Percentiles rank a stretch among this genome's conserved stretches.
Conservation (phyloP, 2,113 vertebrate species). For the Pachyramphus minor region DNA sequence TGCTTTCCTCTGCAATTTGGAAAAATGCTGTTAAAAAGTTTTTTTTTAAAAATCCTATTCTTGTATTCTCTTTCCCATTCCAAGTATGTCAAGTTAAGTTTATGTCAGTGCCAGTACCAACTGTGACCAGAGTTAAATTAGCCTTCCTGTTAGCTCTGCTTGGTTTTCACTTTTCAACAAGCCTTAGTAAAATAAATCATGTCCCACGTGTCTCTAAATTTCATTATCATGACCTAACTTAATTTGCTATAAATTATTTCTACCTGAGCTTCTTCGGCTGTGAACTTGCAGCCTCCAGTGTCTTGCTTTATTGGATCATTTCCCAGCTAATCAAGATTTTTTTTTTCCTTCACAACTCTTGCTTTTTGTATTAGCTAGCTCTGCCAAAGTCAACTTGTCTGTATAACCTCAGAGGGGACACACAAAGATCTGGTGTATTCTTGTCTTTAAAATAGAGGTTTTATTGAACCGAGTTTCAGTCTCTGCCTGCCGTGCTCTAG, state of each 20-base stretch:
- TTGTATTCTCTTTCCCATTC: not conserved
- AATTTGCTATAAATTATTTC: slow-evolving; percentile 56
- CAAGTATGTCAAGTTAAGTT: not conserved
- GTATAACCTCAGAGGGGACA: not conserved
- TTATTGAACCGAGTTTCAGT: not conserved
- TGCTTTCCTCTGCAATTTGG: not conserved
- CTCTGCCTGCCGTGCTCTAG: not conserved
- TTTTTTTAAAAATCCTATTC: not conserved
- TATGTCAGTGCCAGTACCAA: not conserved
- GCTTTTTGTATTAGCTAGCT: slow-evolving; percentile 7
- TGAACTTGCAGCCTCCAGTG: not conserved
- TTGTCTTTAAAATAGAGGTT: slow-evolving; percentile 8
- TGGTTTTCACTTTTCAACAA: slow-evolving; percentile 31
- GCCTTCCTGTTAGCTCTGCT: not conserved
- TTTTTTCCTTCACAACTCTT: not conserved
- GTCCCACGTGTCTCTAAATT: slow-evolving; percentile 40
- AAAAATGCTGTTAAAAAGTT: not conserved
- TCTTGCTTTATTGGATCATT: slow-evolving; percentile 30
- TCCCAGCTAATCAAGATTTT: slow-evolving; percentile 36
- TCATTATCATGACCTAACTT: slow-evolving; percentile 51
- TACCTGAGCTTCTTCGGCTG: slow-evolving; percentile 20
- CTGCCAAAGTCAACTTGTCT: slow-evolving; percentile 28
- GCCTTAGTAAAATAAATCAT: slow-evolving; percentile 29
- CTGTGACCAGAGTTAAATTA: slow-evolving; percentile 1
- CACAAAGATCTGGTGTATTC: not conserved